These are phyloP conservation scores for Matsumurasca onukii DNA, from an alignment of 1,140 invertebrate species.

Conservation along the genomic window DNA sequence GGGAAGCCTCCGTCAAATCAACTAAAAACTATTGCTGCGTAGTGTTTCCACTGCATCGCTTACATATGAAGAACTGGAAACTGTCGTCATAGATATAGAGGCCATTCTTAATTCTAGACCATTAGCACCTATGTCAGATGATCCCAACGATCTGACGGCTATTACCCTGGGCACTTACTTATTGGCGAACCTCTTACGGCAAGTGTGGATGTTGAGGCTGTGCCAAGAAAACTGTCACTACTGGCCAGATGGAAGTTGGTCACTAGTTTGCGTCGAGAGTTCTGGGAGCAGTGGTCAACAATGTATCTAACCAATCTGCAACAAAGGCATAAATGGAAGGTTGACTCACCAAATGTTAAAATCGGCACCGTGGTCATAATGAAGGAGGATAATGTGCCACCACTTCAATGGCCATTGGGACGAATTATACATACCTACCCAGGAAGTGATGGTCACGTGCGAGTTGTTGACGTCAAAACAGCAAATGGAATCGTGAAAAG, in stretches of 20 bases:
- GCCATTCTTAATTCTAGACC: slow-evolving; percentile 1
- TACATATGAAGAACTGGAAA: neutral
- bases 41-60: neutral
- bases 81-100: neutral
- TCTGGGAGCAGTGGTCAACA: neutral
- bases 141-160: neutral
- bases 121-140: neutral
- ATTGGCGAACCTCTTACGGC: neutral
- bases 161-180: neutral
- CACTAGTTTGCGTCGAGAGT: neutral
- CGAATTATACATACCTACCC: neutral
- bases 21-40: neutral
- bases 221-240: neutral
- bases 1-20: neutral
- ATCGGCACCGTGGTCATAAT: neutral
- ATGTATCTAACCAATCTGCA: neutral
- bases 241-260: neutral
- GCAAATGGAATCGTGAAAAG: neutral
- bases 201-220: neutral
- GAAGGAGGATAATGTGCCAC: neutral
- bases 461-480: neutral
- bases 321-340: neutral
- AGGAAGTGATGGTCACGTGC: neutral
- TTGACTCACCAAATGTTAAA: neutral
- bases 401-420: neutral